Conservation (phyloP, 2,113 vertebrate genomes). For the Psammodynastes pulverulentus region DNA sequence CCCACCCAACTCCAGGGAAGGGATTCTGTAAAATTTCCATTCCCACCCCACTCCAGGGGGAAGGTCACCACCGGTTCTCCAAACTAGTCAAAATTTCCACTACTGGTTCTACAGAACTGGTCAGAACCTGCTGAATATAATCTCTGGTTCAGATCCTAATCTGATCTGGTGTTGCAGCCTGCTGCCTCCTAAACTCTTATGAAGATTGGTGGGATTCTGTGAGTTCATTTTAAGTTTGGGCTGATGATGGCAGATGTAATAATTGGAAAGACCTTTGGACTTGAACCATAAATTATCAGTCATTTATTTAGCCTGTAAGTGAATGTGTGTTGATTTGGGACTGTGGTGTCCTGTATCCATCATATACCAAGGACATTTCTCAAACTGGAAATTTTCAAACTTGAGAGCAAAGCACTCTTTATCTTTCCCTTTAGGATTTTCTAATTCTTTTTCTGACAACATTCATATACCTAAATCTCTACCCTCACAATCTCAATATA, state of each 20-base stretch:
- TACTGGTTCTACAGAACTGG: too few relatives aligned
- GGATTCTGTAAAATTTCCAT: too few relatives aligned
- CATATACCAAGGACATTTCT: neutral
- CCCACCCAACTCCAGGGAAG: too few relatives aligned
- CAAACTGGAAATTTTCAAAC: neutral
- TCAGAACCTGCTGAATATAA: too few relatives aligned
- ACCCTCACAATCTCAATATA: neutral
- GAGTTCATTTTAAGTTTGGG: neutral
- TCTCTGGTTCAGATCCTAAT: neutral
- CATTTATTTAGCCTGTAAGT: neutral
- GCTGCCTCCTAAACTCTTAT: neutral
- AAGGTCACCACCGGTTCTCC: too few relatives aligned
- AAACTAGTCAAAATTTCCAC: too few relatives aligned
- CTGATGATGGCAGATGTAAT: neutral
- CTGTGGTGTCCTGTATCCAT: neutral
- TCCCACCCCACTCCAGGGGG: too few relatives aligned
- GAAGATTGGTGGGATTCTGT: neutral
- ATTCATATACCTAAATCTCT: neutral
- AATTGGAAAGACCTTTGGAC: neutral
- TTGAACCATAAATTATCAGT: neutral
- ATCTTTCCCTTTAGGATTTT: neutral
- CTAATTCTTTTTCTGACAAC: neutral
- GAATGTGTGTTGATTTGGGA: neutral
- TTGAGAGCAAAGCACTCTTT: neutral
- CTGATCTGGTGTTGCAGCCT: neutral